Evolutionary conservation across 2,797 vertebrate genomes (phyloP).

Genomic region (Enteromius mattozi): DNA sequence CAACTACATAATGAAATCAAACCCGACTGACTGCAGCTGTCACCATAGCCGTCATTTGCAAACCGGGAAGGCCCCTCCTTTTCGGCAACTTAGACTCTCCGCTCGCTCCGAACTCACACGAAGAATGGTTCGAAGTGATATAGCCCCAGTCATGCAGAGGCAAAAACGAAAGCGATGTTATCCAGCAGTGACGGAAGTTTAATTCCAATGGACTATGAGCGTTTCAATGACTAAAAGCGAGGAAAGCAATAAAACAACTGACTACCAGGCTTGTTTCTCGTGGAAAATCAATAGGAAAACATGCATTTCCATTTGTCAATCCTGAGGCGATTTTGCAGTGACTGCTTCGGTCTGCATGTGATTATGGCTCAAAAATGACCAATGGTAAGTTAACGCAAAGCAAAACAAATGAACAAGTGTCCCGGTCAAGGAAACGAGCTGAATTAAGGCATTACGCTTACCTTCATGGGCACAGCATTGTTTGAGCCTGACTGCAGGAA

Average conservation of each 20-base stretch:
- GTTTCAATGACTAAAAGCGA: constrained; percentile 24
- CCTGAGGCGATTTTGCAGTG: constrained; percentile 23
- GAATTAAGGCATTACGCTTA: background rate
- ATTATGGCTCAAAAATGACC: constrained; percentile 79
- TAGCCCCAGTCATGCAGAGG: background rate
- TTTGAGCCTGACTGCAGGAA: background rate
- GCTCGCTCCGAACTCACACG: background rate
- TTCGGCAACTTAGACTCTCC: background rate
- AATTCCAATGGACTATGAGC: constrained; percentile 15
- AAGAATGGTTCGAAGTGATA: background rate
- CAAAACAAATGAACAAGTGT: background rate
- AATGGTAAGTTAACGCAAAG: constrained; percentile 73
- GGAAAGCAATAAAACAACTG: background rate
- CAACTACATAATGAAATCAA: background rate
- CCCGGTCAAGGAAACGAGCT: background rate
- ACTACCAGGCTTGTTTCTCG: background rate
- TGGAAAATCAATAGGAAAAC: background rate
- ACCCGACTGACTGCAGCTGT: background rate
- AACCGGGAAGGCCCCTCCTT: constrained; percentile 23
- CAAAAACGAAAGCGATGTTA: constrained; percentile 56
- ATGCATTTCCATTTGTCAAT: constrained; percentile 13
- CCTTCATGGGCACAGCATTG: background rate
- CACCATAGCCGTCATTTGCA: background rate
- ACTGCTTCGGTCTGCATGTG: constrained; percentile 60
- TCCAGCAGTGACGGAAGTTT: constrained; percentile 50